Evolutionary conservation across 2,888 invertebrate genomes (phyloP).

Genomic region (Cosmia pyralina): DNA sequence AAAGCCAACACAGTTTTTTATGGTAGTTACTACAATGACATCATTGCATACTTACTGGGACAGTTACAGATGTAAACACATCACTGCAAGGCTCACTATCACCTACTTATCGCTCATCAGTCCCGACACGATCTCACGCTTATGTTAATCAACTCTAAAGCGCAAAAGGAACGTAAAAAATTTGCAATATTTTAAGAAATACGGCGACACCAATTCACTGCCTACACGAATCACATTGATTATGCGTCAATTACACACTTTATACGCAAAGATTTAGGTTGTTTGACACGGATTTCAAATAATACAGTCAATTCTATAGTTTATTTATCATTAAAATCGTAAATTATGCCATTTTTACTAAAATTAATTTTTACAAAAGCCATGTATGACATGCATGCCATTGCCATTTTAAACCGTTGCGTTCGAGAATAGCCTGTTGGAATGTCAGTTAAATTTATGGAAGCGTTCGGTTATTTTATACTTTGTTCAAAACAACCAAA

Average conservation of each 20-base stretch:
- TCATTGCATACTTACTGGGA: conserved; percentile 86
- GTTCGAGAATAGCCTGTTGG: conserved; percentile 75
- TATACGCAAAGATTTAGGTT: conserved; percentile 64
- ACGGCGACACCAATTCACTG: conserved; percentile 83
- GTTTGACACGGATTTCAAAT: conserved; percentile 73
- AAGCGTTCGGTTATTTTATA: conserved; percentile 73
- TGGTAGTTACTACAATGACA: conserved; percentile 87
- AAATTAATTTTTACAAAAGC: conserved; percentile 80
- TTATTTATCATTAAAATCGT: conserved; percentile 67
- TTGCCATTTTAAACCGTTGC: conserved; percentile 84
- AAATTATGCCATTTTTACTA: conserved; percentile 78
- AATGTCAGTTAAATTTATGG: conserved; percentile 69
- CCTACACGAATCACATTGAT: conserved; percentile 83
- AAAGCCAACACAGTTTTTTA: conserved; percentile 89
- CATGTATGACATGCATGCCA: conserved; percentile 88
- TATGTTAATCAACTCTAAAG: conserved; percentile 70
- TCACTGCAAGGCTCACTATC: conserved; percentile 79
- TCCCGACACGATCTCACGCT: conserved; percentile 62
- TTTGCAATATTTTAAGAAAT: conserved; percentile 77
- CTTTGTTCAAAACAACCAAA: conserved; percentile 6
- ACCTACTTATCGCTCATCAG: conserved; percentile 71
- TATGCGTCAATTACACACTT: conserved; percentile 69
- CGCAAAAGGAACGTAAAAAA: conserved; percentile 70
- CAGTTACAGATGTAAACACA: conserved; percentile 89
- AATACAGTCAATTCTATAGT: conserved; percentile 59